These are phyloP conservation scores for Anhinga rufa DNA, from an alignment of 2,113 vertebrate genomes.

Conservation along the genomic window DNA sequence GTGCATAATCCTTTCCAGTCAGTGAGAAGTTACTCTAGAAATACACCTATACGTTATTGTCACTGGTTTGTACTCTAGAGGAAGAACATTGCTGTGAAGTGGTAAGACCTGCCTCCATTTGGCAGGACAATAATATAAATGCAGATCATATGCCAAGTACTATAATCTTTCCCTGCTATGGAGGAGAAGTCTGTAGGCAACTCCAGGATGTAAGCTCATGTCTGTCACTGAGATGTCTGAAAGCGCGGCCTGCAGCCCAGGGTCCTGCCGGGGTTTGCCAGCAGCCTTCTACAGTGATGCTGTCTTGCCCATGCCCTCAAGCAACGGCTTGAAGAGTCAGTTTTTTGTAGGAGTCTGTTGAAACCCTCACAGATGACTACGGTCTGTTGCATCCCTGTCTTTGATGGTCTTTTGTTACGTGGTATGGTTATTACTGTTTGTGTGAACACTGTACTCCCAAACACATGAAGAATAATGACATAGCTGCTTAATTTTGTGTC, in stretches of 20 bases:
- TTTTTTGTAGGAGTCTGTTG: background rate
- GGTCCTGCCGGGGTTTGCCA: background rate
- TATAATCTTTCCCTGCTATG: background rate
- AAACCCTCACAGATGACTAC: background rate
- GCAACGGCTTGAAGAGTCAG: accelerated
- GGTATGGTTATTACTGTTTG: background rate
- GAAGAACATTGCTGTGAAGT: background rate
- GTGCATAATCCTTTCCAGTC: background rate
- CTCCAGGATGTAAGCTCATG: background rate
- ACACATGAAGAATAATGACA: too few relatives aligned
- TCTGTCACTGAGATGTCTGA: background rate
- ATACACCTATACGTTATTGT: accelerated
- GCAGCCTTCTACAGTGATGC: too few relatives aligned
- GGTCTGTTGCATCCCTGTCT: background rate
- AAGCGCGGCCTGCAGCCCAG: accelerated
- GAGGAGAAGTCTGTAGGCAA: background rate
- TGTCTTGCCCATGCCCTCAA: background rate
- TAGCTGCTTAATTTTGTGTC: background rate
- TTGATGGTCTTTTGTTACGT: background rate
- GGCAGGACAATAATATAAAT: background rate
- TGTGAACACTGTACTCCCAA: background rate
- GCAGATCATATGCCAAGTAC: background rate
- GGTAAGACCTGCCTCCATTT: background rate
- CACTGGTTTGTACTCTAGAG: background rate
- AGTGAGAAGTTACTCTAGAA: background rate